phyloP scores from a whole-genome alignment of 2,888 invertebrate genomes.

The Leptinotarsa juncta region DNA sequence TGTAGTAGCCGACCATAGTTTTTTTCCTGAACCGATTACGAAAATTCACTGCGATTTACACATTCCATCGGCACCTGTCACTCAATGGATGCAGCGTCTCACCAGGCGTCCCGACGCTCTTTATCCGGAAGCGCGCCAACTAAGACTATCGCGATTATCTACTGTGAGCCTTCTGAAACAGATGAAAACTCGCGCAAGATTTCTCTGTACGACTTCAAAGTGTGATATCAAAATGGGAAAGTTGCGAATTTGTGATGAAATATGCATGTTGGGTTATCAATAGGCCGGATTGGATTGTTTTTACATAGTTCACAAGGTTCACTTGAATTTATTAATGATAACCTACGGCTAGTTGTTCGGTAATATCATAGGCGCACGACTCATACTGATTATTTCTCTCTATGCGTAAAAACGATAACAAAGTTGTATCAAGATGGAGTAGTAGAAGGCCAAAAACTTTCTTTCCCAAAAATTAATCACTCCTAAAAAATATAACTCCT shows the following conservation, averaged over 20 bases:
- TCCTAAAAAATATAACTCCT: no score
- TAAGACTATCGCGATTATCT: slow-evolving; percentile 26
- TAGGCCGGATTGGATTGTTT: background rate
- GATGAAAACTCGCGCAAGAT: slow-evolving; percentile 21
- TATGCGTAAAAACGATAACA: no score
- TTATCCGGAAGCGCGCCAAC: slow-evolving; percentile 37
- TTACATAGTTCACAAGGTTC: background rate
- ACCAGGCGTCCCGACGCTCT: slow-evolving; percentile 34
- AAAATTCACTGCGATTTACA: slow-evolving; percentile 53
- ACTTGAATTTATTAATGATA: background rate
- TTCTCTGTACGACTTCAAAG: background rate
- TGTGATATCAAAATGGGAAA: background rate
- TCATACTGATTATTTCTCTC: no score
- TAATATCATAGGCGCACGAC: no score
- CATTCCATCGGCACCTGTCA: slow-evolving; percentile 47
- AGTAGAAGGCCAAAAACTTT: no score
- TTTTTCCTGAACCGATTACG: slow-evolving; percentile 35
- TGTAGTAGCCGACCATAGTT: slow-evolving; percentile 45
- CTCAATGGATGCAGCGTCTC: slow-evolving; percentile 37
- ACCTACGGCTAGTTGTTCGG: no score
- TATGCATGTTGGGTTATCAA: background rate
- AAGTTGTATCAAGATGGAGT: no score
- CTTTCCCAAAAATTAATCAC: no score
- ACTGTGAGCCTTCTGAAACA: background rate
- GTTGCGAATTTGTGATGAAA: background rate